Conservation (phyloP, 2,888 invertebrate genomes). For the Dolichopus griseipennis region DNA sequence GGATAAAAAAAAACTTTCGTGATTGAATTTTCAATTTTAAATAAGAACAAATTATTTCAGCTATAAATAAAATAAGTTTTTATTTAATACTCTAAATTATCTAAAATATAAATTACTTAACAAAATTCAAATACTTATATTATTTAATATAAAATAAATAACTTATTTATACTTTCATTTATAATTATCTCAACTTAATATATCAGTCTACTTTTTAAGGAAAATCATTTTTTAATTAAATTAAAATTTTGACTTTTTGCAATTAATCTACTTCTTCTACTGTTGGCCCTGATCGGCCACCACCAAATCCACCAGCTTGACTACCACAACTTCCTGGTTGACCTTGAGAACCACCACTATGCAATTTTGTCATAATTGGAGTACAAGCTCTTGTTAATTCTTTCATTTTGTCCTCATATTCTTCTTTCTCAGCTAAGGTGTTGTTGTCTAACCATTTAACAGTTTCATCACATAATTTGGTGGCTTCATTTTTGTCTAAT, state of each 20-base stretch:
- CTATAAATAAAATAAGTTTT: no score
- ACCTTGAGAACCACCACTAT: constrained; percentile 45
- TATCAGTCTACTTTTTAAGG: no score
- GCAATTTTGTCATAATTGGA: constrained; percentile 49
- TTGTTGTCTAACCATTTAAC: constrained; percentile 66
- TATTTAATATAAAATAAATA: no score
- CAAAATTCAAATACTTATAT: no score
- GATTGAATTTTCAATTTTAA: no score
- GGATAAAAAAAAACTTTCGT: no score
- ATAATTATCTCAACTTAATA: no score
- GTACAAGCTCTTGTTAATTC: constrained; percentile 40
- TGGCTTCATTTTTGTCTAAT: constrained; percentile 59
- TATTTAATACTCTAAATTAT: no score
- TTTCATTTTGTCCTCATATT: constrained; percentile 52
- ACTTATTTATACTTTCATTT: no score
- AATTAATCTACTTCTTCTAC: constrained; percentile 43
- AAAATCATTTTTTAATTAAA: no score
- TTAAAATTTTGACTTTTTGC: constrained; percentile 47
- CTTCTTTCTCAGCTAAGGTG: constrained; percentile 64
- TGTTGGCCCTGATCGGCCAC: constrained; percentile 45
- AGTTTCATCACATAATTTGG: constrained; percentile 55
- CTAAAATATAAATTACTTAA: no score
- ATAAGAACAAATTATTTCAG: no score
- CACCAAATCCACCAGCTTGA: constrained; percentile 55
- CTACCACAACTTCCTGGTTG: constrained; percentile 47